Base-by-base conservation (phyloP, 2,888 invertebrate genomes). In the Cephus rjabovi region DNA sequence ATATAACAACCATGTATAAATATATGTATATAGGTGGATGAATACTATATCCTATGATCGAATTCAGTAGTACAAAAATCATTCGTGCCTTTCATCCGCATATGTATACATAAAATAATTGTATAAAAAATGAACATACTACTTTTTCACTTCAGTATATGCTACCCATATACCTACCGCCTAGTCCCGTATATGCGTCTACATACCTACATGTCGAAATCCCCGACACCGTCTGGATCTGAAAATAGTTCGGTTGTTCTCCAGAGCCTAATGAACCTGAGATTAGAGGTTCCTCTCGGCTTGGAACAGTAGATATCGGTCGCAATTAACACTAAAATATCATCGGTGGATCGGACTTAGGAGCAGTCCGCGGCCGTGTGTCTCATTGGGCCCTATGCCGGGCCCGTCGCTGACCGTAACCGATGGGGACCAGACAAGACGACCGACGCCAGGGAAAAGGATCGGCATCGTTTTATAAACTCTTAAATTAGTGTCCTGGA, bases 301-400 rank as follows among this genome's bases (percentile, higher is more conserved):
- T 80, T 85, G 83, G 85, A 86, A 82, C 88, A 83, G 84, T 83
- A 86, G 89, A 89, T 90, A 90, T 87, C 87, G 86, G 82, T 84
- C 80, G 89, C 87, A 90, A 90, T 89, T 90, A 90, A 90, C 89
- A 87, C 88, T 89, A 85, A 90, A 89, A 89, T 90, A 89, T 90
- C 88, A 90, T 89, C 87, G 81, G 85, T 83, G 84, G 86, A 84
- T 84, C 85, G 86, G 83, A 81, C 30, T 85, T 85, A 83, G 84
- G 84, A 83, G 84, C 80, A 80, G 80, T 83, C 80, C 81, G 83
- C 81, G 83, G 77, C 77, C 80, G 74, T 35, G 77, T 56, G 80
- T 80, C 82, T 86, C 84, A 83, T 82, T 76, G 83, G 83, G 83
- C 75, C 56, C 23, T 56, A 56, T 23, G 23, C 9, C 23, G 56